phyloP scores from a whole-genome alignment of 2,797 vertebrate genomes.

The Lepidocolaptes lacrymiger region DNA sequence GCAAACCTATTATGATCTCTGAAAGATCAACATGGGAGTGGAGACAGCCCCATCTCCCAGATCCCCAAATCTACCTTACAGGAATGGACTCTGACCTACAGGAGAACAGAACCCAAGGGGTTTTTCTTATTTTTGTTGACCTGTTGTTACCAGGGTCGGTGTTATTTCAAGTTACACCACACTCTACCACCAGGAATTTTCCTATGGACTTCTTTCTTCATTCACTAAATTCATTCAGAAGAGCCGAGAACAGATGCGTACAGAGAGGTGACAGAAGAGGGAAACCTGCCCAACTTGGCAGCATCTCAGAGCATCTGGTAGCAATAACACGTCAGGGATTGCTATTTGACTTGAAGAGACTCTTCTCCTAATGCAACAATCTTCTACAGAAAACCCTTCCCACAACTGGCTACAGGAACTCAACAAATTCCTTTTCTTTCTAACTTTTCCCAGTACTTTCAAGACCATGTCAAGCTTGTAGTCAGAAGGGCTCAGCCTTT shows the following conservation, averaged over 20 bases:
- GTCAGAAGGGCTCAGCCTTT: not conserved
- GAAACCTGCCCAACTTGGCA: slow-evolving; percentile 13
- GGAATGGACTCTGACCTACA: not conserved
- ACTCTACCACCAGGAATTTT: not conserved
- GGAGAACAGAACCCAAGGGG: not conserved
- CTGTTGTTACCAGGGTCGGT: not conserved
- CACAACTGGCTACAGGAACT: not conserved
- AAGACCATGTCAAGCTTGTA: not conserved
- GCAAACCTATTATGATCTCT: not conserved
- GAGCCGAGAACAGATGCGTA: not conserved
- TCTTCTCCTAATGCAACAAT: not conserved
- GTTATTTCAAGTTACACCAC: not conserved
- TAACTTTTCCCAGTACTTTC: not conserved
- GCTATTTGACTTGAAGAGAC: not conserved
- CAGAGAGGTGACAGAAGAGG: not conserved
- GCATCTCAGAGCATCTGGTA: slow-evolving; percentile 1
- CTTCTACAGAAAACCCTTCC: not conserved
- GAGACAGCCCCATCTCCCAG: not conserved
- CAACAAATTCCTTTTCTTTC: not conserved
- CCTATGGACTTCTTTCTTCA: not conserved
- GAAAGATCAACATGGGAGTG: not conserved
- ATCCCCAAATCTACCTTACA: not conserved
- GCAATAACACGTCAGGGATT: not conserved
- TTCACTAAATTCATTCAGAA: not conserved
- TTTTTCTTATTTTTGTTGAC: not conserved